These are phyloP conservation scores for Horisme vitalbata DNA, from an alignment of 2,888 invertebrate genomes.

Conservation along the genomic window DNA sequence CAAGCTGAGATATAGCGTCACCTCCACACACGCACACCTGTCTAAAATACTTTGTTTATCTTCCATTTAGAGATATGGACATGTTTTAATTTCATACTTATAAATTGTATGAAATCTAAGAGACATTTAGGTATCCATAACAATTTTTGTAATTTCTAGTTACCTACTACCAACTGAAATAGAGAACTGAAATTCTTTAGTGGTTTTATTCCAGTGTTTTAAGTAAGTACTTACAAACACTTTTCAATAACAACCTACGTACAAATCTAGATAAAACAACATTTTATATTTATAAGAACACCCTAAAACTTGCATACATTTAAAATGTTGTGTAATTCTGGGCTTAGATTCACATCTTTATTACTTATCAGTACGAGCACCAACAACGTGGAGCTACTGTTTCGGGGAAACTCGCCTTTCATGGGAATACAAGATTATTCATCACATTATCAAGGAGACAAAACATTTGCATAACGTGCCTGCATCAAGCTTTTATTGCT, in stretches of 20 bases:
- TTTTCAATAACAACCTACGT: not conserved
- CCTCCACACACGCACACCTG: constrained; percentile 3
- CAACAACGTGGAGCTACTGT: constrained; percentile 52
- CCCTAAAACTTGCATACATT: constrained; percentile 21
- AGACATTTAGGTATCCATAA: too few relatives aligned
- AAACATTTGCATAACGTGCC: constrained; percentile 44
- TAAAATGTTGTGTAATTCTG: constrained; percentile 34
- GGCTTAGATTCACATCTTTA: constrained; percentile 51
- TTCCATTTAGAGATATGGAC: too few relatives aligned
- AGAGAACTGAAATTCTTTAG: too few relatives aligned
- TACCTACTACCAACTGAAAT: too few relatives aligned
- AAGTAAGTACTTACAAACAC: not conserved
- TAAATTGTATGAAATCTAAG: too few relatives aligned
- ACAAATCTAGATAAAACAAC: not conserved
- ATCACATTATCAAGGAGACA: constrained; percentile 42
- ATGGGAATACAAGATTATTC: constrained; percentile 49
- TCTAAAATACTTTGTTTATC: not conserved
- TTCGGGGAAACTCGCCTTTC: constrained; percentile 51
- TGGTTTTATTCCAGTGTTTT: too few relatives aligned
- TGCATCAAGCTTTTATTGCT: constrained; percentile 35
- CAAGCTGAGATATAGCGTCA: constrained; percentile 17
- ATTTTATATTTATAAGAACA: constrained; percentile 7
- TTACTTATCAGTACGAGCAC: constrained; percentile 50
- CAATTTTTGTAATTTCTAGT: too few relatives aligned
- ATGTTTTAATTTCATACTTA: too few relatives aligned